Percentiles rank a stretch among this genome's conserved stretches.
Conservation (phyloP, 2,113 vertebrate species). For the Protobothrops mucrosquamatus region DNA sequence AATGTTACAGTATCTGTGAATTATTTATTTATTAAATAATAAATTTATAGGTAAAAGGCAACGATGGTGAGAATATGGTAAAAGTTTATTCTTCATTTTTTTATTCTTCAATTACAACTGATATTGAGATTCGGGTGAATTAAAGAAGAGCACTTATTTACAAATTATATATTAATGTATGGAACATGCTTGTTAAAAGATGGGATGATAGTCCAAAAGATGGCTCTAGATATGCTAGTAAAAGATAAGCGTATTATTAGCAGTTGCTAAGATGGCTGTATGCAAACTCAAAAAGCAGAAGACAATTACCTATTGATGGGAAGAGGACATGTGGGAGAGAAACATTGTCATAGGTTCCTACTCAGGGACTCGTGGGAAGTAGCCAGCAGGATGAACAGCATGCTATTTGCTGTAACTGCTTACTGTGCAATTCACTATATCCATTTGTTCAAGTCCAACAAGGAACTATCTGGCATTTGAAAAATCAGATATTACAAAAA, state of each 20-base stretch:
- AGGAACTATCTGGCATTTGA: conserved; percentile 22
- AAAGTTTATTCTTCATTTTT: background rate
- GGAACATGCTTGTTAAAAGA: background rate
- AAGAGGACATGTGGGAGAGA: background rate
- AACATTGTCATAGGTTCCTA: background rate
- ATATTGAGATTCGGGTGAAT: background rate
- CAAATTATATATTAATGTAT: background rate
- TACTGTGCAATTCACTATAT: conserved; percentile 17
- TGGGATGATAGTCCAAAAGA: background rate
- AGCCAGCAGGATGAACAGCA: conserved; percentile 13
- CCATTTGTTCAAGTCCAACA: conserved; percentile 19
- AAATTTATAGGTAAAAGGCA: background rate
- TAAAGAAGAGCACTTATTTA: background rate
- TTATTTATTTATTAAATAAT: background rate
- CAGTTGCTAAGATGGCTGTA: background rate
- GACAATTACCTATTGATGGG: background rate
- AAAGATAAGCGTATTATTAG: background rate
- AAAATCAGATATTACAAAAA: background rate
- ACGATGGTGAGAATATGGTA: background rate
- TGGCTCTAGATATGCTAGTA: background rate
- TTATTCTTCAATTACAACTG: background rate
- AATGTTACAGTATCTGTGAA: background rate
- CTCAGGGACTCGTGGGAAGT: background rate
- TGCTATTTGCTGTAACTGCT: conserved; percentile 19
- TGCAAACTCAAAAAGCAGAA: background rate